Percentiles rank a stretch among this genome's conserved stretches.
Conservation (phyloP, 2,113 vertebrate species). For the Lamprologus callipterus region DNA sequence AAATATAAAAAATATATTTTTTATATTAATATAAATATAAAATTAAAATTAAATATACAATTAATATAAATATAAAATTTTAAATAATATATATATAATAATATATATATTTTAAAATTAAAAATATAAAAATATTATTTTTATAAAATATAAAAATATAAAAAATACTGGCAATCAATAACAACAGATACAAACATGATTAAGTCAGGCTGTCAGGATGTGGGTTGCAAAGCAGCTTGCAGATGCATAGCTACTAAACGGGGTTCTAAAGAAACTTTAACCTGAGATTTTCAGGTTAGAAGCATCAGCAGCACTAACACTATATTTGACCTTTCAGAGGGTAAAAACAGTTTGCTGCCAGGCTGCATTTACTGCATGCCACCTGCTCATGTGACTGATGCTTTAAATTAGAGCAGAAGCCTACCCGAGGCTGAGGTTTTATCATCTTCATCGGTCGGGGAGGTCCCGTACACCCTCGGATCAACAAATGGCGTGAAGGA, state of each 20-base stretch:
- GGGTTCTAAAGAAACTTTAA: fast-evolving
- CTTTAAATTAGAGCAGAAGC: not conserved
- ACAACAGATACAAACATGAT: not conserved
- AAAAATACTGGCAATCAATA: not conserved
- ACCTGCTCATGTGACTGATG: fast-evolving
- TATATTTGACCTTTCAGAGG: not conserved
- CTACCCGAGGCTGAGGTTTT: conserved; percentile 82
- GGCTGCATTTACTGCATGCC: not conserved
- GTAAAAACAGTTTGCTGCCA: not conserved
- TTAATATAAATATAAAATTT: too few species aligned
- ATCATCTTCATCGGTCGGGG: conserved; percentile 91
- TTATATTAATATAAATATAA: too few species aligned
- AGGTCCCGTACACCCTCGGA: conserved; percentile 93
- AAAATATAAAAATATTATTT: too few species aligned
- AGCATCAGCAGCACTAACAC: not conserved
- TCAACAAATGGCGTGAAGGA: conserved; percentile 97
- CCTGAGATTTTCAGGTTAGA: fast-evolving
- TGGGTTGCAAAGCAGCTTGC: not conserved
- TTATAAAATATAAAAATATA: too few species aligned
- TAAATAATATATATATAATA: not conserved
- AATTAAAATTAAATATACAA: too few species aligned
- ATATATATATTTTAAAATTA: too few species aligned
- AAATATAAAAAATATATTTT: too few species aligned
- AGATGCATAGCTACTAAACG: fast-evolving
- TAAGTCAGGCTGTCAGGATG: too few species aligned